Base-by-base conservation (phyloP, 2,797 vertebrate species). In the Thripadectes ignobilis region DNA sequence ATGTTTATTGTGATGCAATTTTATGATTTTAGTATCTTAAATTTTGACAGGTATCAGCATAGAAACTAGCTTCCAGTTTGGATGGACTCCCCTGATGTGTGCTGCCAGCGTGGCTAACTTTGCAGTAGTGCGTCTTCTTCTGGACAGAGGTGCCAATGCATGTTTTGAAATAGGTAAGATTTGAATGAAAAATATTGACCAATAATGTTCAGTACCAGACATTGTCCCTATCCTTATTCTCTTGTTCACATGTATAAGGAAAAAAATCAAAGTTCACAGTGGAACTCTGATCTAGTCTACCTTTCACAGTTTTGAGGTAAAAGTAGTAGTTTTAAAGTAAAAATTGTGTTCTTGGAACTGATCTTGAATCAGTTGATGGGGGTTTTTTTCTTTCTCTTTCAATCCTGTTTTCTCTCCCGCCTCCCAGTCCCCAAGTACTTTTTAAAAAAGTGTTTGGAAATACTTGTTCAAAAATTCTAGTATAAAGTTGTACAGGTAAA, bases 61-160 rank as follows among this genome's bases (percentile, higher is more conserved):
- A 94, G 99, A 99, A 57, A 98, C 97, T 41, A 98, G 78, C 32
- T 98, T 99, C 61, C 96, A 94, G 17, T 99, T 98, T 97, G 99
- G 98, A 8, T 99, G 99, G 99, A 99, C 99, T 86, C 99, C 98
- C 34, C 98, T 99, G 85, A 99, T 99, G 99, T 99, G 97, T 95
- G 99, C 99, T 14, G 99, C 98, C 79, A 98, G 96, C 5, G 72
- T 98, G 91, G 98, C 98, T 17, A 97, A 99, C 75, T 97, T 97
- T 22, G 97, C 98, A 5, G 80, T 99, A 54, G 98, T 98, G 54
- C 98, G 97, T 75, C 94, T 99, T 61, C 98, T 99, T 69, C 94
- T 99, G 97, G 97, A 99, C 97, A 98, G 98, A 97, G 99, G 99
- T n/a, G 99, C 99, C 71, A 98, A 98, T 91, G 98, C 98, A 41